Evolutionary conservation across 2,113 vertebrate species (phyloP), one percentile per base, ranked within the genome.

Genomic region (Phalacrocorax pelagicus): DNA sequence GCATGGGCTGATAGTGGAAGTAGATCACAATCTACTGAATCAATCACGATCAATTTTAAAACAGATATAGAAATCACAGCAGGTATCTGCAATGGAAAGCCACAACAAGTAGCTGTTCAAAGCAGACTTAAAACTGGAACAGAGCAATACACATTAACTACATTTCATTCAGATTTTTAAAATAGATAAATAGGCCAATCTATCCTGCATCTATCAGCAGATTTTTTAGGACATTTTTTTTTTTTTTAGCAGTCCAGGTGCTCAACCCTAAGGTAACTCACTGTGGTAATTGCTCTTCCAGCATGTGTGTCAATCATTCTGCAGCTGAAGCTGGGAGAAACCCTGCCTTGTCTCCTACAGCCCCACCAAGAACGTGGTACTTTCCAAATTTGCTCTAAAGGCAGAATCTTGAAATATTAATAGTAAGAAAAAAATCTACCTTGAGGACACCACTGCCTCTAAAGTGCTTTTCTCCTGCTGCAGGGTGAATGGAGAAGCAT

Each of bases 381-480:
- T 96, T 94, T 71, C 92, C 90, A 83, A 34, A 74, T 49, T 84
- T 74, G 38, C 12, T 74, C 42, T 72, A 92, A 81, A 88, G 63
- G n/a, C 80, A 74, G 46, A 78, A 61, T 86, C 63, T 77, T 82
- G 36, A 88, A 94, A 21, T n/a, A 65, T 9, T 84, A 75, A 44
- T 26, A 84, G 46, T 22, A 89, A 66, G n/a, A 88, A 86, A 88
- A 93, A 73, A 42, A 42, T 80, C 51, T 73, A 51, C 71, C 71
- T 86, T 51, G 63, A 81, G 59, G 71, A 77, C 38, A 59, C 20
- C 47, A 30, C 29, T 55, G 30, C 18, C 32, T 86, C 55, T 69
- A 22, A 86, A 81, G 26, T 19, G 21, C 34, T 74, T 87, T 96
- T 78, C 51, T 86, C 38, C 82, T 22, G 86, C 75, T 78, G n/a